Evolutionary conservation across 2,888 invertebrate species (phyloP).

Genomic region (Automeris io): DNA sequence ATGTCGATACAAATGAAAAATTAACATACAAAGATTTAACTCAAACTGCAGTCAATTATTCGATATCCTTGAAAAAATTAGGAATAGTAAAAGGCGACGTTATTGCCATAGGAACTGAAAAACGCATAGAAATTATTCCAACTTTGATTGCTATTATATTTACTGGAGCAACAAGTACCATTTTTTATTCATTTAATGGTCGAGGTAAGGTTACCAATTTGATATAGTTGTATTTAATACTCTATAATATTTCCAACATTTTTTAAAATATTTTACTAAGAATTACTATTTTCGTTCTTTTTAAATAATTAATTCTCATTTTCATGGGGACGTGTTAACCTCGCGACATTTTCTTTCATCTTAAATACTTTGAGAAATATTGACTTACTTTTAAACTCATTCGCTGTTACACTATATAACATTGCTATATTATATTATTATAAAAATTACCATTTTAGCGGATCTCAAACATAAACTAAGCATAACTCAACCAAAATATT

Average conservation of each 20-base stretch:
- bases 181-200: background rate
- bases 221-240: background rate
- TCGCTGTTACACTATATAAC: too few relatives aligned
- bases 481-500: constrained; percentile 80
- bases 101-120: constrained; percentile 74
- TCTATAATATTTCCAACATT: too few relatives aligned
- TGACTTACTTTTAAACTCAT: too few relatives aligned
- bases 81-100: constrained; percentile 63
- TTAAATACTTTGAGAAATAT: too few relatives aligned
- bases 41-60: constrained; percentile 61
- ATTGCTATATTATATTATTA: too few relatives aligned
- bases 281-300: too few relatives aligned
- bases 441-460: constrained; percentile 45
- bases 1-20: constrained; percentile 50
- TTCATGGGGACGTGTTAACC: too few relatives aligned
- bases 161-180: constrained; percentile 15
- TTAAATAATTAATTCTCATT: too few relatives aligned
- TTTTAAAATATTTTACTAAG: too few relatives aligned
- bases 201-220: background rate
- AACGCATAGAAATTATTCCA: constrained; percentile 64
- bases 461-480: constrained; percentile 79
- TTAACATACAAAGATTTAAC: constrained; percentile 63
- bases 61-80: constrained; percentile 52
- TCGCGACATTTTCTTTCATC: too few relatives aligned
- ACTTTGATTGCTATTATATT: constrained; percentile 62